These are phyloP conservation scores for Allophyes oxyacanthae DNA, from an alignment of 2,888 invertebrate genomes.

Conservation along the genomic window DNA sequence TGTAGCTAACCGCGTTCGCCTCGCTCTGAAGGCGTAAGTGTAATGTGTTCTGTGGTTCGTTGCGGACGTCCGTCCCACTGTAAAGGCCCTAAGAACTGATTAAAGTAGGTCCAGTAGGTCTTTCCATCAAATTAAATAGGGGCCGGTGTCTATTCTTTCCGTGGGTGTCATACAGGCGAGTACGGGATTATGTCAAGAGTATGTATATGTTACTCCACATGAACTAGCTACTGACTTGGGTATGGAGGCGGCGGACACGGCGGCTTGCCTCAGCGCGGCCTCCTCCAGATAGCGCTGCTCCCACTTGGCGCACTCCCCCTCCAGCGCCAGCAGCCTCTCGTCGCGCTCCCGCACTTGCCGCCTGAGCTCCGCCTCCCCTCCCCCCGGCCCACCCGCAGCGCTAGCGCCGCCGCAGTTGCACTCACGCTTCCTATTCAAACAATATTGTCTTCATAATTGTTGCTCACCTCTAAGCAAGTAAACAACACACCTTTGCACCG, in stretches of 20 bases:
- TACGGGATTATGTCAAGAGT: too few relatives aligned
- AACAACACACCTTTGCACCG: too few relatives aligned
- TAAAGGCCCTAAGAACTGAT: too few relatives aligned
- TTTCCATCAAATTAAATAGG: too few relatives aligned
- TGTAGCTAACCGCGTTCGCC: too few relatives aligned
- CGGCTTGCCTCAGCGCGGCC: slow-evolving; percentile 93
- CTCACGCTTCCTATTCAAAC: slow-evolving; percentile 69
- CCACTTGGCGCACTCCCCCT: slow-evolving; percentile 95
- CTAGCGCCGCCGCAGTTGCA: slow-evolving; percentile 71
- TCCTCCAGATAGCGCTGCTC: slow-evolving; percentile 96
- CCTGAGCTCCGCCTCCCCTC: slow-evolving; percentile 87
- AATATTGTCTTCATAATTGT: background rate
- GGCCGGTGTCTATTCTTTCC: too few relatives aligned
- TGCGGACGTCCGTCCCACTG: too few relatives aligned
- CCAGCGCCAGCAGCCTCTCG: slow-evolving; percentile 89
- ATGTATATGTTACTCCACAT: background rate
- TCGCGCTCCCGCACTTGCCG: slow-evolving; percentile 82
- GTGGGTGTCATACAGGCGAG: too few relatives aligned
- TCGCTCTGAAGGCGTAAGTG: too few relatives aligned
- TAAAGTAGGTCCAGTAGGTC: too few relatives aligned
- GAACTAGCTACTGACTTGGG: slow-evolving; percentile 87
- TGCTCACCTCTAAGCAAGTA: too few relatives aligned
- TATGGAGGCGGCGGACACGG: slow-evolving; percentile 94
- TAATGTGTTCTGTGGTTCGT: too few relatives aligned
- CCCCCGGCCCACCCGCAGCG: slow-evolving; percentile 69